Evolutionary conservation across 2,888 invertebrate genomes (phyloP), one percentile per base, ranked within the genome.

Genomic region (Cephus pulcher): DNA sequence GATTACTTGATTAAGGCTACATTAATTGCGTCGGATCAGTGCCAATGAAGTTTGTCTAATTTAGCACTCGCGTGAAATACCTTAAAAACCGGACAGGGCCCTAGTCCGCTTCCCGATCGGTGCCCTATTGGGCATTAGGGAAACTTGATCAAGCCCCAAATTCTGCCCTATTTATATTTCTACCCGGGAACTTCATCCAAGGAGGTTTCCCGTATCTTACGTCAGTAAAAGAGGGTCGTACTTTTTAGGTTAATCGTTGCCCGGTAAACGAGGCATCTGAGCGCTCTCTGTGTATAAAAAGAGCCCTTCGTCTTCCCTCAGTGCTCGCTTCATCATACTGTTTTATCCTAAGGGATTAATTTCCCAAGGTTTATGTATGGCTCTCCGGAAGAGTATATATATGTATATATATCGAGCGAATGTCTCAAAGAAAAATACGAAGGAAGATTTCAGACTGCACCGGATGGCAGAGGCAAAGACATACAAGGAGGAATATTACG

Each of bases 191-290:
- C 71, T 71, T 71, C 71, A 30, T 71, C 34, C 35, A 75, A 56
- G 40, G 40, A 9, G 23, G 23, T 56, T 56, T 56, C 23, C 40
- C 40, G 23, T 56, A 56, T 56, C 40, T 23, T 56, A 56, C 69
- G 79, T 75, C 32, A 30, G 56, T 32, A n/a, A 75, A 30, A 32
- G 70, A 75, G 79, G 78, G 81, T 82, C 81, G 82, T 79, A 86
- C 82, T 88, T 88, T 87, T 89, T 85, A 85, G 85, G 86, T 86
- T 87, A 88, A 88, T 88, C 88, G 86, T 86, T 84, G 84, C 84
- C 83, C 82, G 83, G 83, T 86, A 85, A 88, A 88, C 85, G 85
- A 87, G 85, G 84, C 86, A 86, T 86, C 83, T 82, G 83, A 83
- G 81, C 84, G 82, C 78, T 85, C 83, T 80, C 80, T 78, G 81